Conservation (phyloP, 2,113 vertebrate genomes). For the Cephalopterus ornatus region DNA sequence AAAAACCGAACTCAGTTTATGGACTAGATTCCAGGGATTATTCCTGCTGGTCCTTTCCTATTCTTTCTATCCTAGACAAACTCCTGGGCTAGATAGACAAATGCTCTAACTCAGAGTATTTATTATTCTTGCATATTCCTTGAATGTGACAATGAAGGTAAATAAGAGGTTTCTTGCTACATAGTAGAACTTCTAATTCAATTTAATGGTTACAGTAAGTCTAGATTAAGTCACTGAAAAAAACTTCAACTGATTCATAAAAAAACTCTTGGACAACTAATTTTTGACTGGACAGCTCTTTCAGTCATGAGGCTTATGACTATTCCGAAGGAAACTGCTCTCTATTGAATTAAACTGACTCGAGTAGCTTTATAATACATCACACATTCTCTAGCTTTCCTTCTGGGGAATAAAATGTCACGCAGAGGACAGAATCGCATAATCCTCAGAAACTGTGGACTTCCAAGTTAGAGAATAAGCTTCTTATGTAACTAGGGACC, state of each 20-base stretch:
- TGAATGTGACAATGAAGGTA: background rate
- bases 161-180: background rate
- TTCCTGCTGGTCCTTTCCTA: background rate
- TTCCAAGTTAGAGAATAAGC: background rate
- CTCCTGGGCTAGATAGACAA: background rate
- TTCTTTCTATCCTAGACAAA: background rate
- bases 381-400: background rate
- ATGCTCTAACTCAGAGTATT: background rate
- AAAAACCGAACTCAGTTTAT: background rate
- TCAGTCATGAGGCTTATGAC: background rate
- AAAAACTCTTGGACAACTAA: background rate
- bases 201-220: background rate
- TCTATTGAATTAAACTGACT: background rate
- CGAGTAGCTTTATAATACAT: background rate
- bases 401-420: background rate
- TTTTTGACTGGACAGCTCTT: background rate
- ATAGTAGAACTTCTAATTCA: background rate
- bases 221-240: background rate
- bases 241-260: background rate
- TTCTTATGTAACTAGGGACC: background rate
- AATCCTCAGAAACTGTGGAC: fast-evolving
- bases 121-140: background rate
- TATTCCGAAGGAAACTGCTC: background rate
- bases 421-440: background rate
- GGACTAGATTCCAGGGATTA: background rate